These are phyloP conservation scores for Trichonephila inaurata DNA, from an alignment of 1,140 invertebrate species.

Conservation along the genomic window DNA sequence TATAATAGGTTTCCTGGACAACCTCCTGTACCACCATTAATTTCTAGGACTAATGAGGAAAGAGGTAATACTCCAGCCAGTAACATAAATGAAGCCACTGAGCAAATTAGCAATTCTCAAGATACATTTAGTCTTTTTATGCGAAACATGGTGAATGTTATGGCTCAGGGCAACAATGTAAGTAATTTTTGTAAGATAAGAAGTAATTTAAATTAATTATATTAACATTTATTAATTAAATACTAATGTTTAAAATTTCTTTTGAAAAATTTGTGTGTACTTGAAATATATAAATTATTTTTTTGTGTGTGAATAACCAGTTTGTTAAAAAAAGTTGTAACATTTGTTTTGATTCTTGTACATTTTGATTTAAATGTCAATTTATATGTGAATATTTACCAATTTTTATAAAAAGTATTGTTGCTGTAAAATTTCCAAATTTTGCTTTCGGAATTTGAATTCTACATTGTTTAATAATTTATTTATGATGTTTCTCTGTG, in stretches of 20 bases:
- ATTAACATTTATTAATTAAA: too few relatives aligned
- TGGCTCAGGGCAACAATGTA: slow-evolving; percentile 65
- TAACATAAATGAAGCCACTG: slow-evolving; percentile 25
- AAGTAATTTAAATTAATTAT: too few relatives aligned
- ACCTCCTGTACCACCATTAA: slow-evolving; percentile 86
- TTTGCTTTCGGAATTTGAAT: background rate
- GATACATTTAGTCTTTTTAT: slow-evolving; percentile 88
- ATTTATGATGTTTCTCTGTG: background rate
- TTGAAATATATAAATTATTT: too few relatives aligned
- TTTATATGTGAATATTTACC: background rate
- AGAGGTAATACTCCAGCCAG: background rate
- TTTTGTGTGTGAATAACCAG: too few relatives aligned
- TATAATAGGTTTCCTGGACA: slow-evolving; percentile 87
- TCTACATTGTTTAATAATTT: background rate
- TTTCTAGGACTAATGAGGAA: slow-evolving; percentile 30
- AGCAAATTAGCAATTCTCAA: background rate
- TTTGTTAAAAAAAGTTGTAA: too few relatives aligned
- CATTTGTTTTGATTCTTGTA: too few relatives aligned
- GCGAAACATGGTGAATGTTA: slow-evolving; percentile 88
- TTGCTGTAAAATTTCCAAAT: background rate
- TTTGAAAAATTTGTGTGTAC: too few relatives aligned
- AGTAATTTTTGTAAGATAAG: background rate
- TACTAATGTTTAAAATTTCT: too few relatives aligned
- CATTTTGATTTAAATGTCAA: too few relatives aligned
- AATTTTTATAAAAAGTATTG: background rate